Base-by-base conservation (phyloP, 1,140 invertebrate species). In the Nasonia vitripennis region DNA sequence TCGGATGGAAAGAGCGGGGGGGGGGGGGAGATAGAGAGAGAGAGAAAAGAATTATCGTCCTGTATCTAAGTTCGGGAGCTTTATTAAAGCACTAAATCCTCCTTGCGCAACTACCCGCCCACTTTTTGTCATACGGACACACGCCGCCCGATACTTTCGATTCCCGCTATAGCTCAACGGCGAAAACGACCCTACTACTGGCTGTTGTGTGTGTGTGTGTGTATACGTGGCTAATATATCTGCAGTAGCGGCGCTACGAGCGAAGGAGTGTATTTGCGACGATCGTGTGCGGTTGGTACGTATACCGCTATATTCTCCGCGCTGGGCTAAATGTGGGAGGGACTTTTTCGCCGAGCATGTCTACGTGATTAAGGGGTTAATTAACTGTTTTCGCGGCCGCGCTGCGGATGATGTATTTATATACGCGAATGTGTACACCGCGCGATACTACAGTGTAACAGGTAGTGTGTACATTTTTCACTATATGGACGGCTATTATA, bases 71-170 rank as follows among this genome's bases (percentile, higher is more conserved):
- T 62, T 70, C 41, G 75, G 84, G 77, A 87, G 87, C 86, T 88
- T 88, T 89, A 88, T 88, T 88, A 89, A 88, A 88, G 83, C 81
- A 86, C 87, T 87, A 88, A 88, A 89, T 88, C 82, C 87, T 84
- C 51, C 81, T 55, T 68, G 78, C 17, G 2, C 55, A 62, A 55
- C 78, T 41, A 70, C 67, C n/a, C 9, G 27, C 78, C 78, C 78
- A 11, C 37, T 68, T 81, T 81, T 81, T 81, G 62, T 81, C 79
- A 62, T 34, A 62, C 37, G 23, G 73, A 45, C 41, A 45, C 73
- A 41, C 31, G n/a, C 77, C 3, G 20, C 75, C 74, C 0, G 73
- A 14, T 48, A 51, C 75, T 27, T 78, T 78, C 45, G 75, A 48
- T 78, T 67, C 74, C 9, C 34, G 14, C 74, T 41, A 10, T 27